These are phyloP conservation scores for Festucalex cinctus DNA, from an alignment of 2,113 vertebrate species.

Conservation along the genomic window DNA sequence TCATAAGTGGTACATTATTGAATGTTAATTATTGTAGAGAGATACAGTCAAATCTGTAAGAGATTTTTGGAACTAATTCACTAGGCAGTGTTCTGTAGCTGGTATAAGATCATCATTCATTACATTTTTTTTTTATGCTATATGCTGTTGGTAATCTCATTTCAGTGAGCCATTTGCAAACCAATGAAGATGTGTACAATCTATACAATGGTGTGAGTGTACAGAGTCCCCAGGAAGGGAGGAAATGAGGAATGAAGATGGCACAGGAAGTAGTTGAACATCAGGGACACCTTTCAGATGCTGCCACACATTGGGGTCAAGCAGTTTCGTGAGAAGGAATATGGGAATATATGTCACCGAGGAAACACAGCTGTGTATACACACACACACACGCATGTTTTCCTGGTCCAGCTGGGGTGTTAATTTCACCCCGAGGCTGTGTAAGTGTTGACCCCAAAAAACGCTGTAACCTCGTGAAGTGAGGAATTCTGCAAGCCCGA, in stretches of 20 bases:
- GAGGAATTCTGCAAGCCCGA: constrained; percentile 65
- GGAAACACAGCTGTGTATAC: constrained; percentile 71
- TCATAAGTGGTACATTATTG: no score
- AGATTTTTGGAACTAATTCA: no score
- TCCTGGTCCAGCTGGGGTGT: constrained; percentile 68
- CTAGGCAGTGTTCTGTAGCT: no score
- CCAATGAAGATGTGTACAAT: background rate
- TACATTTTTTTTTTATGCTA: background rate
- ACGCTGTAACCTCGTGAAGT: constrained; percentile 69
- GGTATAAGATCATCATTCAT: background rate
- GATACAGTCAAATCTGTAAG: no score
- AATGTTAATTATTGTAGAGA: no score
- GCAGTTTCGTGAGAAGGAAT: constrained; percentile 56
- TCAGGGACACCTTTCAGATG: constrained; percentile 48
- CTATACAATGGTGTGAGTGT: no score
- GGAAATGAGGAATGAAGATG: constrained; percentile 1
- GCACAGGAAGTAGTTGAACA: constrained; percentile 27
- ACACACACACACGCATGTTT: constrained; percentile 36
- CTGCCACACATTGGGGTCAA: constrained; percentile 56
- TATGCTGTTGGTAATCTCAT: background rate
- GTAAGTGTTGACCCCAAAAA: constrained; percentile 71
- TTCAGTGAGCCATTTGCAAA: no score
- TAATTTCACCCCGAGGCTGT: constrained; percentile 72
- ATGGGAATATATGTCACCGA: constrained; percentile 69
- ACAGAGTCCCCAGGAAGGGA: background rate